A percentile compares a stretch with the other conserved stretches of the same genome.
phyloP scores from a whole-genome alignment of 1,140 invertebrate species.

The Drosophila parabipectinata region DNA sequence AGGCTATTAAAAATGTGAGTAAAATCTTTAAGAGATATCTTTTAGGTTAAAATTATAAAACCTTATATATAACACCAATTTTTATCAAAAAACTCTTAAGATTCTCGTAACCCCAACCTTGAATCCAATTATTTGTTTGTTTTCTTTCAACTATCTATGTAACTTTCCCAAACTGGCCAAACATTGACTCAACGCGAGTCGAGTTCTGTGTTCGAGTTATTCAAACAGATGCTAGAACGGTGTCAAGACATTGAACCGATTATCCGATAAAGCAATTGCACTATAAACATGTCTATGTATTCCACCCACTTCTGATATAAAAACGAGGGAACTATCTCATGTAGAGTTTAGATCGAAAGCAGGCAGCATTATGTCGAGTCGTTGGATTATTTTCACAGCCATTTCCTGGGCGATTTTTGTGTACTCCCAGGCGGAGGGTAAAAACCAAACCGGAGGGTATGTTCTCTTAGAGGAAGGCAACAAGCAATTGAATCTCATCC shows the following conservation, averaged over 20 bases:
- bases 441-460: not conserved
- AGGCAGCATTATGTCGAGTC: slow-evolving; percentile 12
- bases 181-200: slow-evolving; percentile 7
- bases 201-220: slow-evolving; percentile 2
- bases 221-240: slow-evolving; percentile 28
- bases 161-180: slow-evolving; percentile 5
- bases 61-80: not conserved
- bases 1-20: not conserved
- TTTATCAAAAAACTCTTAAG: not conserved
- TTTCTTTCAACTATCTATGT: slow-evolving; percentile 10
- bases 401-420: not conserved
- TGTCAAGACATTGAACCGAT: slow-evolving; percentile 51
- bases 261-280: slow-evolving; percentile 6
- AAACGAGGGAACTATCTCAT: not conserved
- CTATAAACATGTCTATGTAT: not conserved
- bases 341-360: not conserved
- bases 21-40: too few species aligned
- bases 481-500: slow-evolving; percentile 11
- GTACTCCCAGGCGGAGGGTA: not conserved
- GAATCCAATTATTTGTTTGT: not conserved
- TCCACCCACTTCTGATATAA: slow-evolving; percentile 16
- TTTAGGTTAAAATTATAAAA: too few species aligned
- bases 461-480: slow-evolving; percentile 6
- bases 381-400: not conserved
- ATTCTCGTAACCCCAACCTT: not conserved